Conservation (phyloP, 2,888 invertebrate genomes). For the Hypselothyrea guttata region DNA sequence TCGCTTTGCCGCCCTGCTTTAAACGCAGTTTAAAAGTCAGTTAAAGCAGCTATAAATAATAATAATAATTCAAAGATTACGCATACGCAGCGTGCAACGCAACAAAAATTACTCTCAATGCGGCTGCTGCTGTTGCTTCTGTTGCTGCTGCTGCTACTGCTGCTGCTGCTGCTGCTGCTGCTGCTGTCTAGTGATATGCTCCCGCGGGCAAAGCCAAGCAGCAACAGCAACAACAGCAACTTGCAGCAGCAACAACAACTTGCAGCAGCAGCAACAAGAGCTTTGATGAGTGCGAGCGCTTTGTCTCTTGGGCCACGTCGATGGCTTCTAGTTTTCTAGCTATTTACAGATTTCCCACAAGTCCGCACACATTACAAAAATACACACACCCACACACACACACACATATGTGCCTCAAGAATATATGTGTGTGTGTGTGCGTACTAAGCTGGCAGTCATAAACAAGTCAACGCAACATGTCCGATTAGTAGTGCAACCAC, state of each 20-base stretch:
- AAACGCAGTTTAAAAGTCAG: not conserved
- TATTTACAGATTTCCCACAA: conserved; percentile 76
- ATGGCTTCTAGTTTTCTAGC: conserved; percentile 68
- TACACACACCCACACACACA: conserved; percentile 7
- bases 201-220: conserved; percentile 35
- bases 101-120: conserved; percentile 33
- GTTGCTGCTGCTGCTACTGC: conserved; percentile 24
- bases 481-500: conserved; percentile 75
- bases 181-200: conserved; percentile 32
- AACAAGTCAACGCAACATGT: conserved; percentile 75
- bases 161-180: conserved; percentile 13
- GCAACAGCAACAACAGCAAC: conserved; percentile 7
- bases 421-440: conserved; percentile 35
- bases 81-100: conserved; percentile 58
- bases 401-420: conserved; percentile 5
- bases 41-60: conserved; percentile 21
- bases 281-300: conserved; percentile 54
- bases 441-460: conserved; percentile 71
- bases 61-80: conserved; percentile 56
- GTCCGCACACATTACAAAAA: conserved; percentile 59
- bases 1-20: not conserved
- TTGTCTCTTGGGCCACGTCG: conserved; percentile 59
- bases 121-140: conserved; percentile 11
- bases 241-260: conserved; percentile 12
- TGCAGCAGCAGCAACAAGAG: conserved; percentile 11